Percentiles rank a stretch among this genome's conserved stretches.
phyloP scores from a whole-genome alignment of 2,113 vertebrate species.

The Girardinichthys multiradiatus region DNA sequence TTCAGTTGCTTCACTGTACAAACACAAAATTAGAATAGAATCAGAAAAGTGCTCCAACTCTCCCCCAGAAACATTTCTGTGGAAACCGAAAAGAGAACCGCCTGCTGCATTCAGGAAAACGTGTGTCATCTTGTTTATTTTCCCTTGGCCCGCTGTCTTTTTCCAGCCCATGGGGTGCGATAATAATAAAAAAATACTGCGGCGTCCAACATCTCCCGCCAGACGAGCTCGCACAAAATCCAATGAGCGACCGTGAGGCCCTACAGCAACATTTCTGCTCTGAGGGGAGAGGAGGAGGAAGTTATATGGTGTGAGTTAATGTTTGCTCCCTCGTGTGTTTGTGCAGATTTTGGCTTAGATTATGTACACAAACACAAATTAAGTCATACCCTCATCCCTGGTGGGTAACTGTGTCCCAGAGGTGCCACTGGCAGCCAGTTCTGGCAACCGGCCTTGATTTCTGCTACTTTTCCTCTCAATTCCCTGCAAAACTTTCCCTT shows the following conservation, averaged over 20 bases:
- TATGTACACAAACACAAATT: constrained; percentile 64
- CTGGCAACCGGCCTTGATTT: constrained; percentile 21
- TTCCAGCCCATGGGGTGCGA: constrained; percentile 64
- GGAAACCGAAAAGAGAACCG: constrained; percentile 17
- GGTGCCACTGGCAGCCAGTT: not conserved
- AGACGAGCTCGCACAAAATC: constrained; percentile 25
- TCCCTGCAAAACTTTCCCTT: constrained; percentile 38
- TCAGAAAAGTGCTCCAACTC: no score
- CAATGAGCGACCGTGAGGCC: constrained; percentile 50
- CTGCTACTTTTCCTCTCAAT: constrained; percentile 9
- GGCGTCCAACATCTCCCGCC: constrained; percentile 45
- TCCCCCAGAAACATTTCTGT: not conserved
- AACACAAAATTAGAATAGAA: no score
- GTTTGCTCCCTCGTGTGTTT: constrained; percentile 63
- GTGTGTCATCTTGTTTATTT: constrained; percentile 76
- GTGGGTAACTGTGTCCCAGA: constrained; percentile 1
- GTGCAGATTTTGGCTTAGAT: constrained; percentile 53
- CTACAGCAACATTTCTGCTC: constrained; percentile 60
- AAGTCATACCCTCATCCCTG: constrained; percentile 12
- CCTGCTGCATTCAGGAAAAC: constrained; percentile 54
- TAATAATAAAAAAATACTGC: constrained; percentile 72
- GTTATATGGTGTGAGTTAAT: constrained; percentile 63
- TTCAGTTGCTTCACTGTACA: no score
- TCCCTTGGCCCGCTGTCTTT: constrained; percentile 66
- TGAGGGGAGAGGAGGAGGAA: constrained; percentile 44